Base-by-base conservation (phyloP, 2,113 vertebrate species). In the Antidorcas marsupialis region DNA sequence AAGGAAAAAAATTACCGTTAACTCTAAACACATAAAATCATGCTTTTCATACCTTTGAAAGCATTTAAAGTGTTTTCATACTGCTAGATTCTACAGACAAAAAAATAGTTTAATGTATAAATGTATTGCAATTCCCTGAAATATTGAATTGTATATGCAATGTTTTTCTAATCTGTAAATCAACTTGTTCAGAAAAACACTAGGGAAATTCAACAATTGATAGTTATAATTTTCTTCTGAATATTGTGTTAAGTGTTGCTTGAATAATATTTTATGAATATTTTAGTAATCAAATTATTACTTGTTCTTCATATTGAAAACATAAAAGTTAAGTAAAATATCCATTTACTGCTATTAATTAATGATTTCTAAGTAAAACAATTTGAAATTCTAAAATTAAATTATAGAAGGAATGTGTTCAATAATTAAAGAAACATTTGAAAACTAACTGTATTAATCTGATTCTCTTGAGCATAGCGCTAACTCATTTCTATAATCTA, bases 381-480 rank as follows among this genome's bases (percentile, higher is more conserved):
- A 97, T 94, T 97, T 86, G 43, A 90, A 92, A 47, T 95, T 96
- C 94, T 91, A 97, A 97, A 96, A 97, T 96, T 95, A 78, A 95
- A 96, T 97, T 94, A 81, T 71, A 71, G 76, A 95, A 85, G 17
- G 11, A 19, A 87, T 89, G 55, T 94, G 97, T 62, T 97, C 19
- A 88, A 87, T 97, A 96, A 97, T 95, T 95, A 89, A 97, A 81
- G 28, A 92, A 92, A 84, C 39, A 88, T 78, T 96, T 94, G 36
- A 36, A 93, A 96, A 93, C 33, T 52, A 92, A 95, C 62, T 97
- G 13, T 86, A 39, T 89, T 92, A 78, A 28, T 82, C 67, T 91
- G 92, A 52, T 82, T 94, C 86, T 93, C 79, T 84, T 52, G 21
- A 93, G 67, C 7, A 94, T 55, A 88, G n/a, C 15, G 47, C 10